Percentiles rank a stretch among this genome's conserved stretches.
Evolutionary conservation across 1,140 invertebrate genomes (phyloP).

Genomic region (Nephotettix cincticeps): DNA sequence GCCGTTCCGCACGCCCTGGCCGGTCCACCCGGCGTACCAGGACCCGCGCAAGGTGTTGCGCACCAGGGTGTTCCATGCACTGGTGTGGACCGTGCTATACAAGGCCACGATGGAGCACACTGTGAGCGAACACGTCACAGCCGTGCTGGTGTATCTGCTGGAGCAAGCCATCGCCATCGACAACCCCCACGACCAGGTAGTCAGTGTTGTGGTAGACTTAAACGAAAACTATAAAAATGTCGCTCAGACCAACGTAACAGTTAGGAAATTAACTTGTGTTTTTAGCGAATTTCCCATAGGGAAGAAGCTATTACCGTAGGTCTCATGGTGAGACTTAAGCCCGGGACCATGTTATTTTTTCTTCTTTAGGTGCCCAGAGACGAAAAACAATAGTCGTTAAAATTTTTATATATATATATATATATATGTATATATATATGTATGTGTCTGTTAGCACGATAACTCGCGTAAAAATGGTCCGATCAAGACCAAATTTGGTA

Average conservation of each 20-base stretch:
- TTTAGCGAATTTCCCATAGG: no score
- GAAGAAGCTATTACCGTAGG: no score
- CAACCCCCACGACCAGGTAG: conserved; percentile 36
- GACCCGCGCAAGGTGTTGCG: conserved; percentile 70
- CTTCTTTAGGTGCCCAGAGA: no score
- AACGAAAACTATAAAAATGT: not conserved
- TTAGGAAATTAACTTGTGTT: no score
- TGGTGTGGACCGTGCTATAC: conserved; percentile 80
- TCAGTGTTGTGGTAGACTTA: conserved; percentile 38
- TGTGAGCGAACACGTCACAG: conserved; percentile 81
- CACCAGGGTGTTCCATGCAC: conserved; percentile 81
- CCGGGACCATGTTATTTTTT: no score
- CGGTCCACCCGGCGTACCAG: conserved; percentile 63
- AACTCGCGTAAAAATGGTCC: no score
- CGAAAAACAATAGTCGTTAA: no score
- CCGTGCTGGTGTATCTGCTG: conserved; percentile 81
- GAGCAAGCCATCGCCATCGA: conserved; percentile 75
- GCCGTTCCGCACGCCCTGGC: conserved; percentile 71
- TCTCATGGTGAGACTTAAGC: no score
- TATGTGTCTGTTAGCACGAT: no score
- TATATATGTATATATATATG: no score
- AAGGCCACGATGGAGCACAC: conserved; percentile 75
- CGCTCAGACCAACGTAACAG: not conserved
- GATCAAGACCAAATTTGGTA: no score
- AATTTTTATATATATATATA: no score